Percentiles rank a stretch among this genome's conserved stretches.
These are phyloP conservation scores for Zootoca vivipara DNA, from an alignment of 2,113 vertebrate genomes.

Conservation along the genomic window DNA sequence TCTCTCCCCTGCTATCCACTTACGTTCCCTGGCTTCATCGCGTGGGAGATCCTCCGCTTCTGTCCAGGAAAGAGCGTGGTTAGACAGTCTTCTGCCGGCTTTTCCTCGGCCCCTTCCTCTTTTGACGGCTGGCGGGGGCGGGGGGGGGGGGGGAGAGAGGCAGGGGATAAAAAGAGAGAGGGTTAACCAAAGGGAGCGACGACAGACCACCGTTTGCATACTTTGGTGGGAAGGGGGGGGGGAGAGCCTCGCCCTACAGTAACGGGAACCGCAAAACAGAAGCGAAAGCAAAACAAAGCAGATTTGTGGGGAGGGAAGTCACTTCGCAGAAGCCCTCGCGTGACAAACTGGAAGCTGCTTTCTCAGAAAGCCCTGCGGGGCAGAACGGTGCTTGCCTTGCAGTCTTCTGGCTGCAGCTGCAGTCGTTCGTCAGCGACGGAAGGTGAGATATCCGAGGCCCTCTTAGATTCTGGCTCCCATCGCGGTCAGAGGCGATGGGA, in stretches of 20 bases:
- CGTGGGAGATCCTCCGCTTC: constrained; percentile 94
- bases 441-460: too few species aligned
- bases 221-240: not conserved
- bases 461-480: too few species aligned
- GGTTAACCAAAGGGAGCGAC: not conserved
- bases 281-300: not conserved
- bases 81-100: constrained; percentile 75
- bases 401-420: not conserved
- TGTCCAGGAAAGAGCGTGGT: constrained; percentile 91
- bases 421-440: too few species aligned
- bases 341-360: not conserved
- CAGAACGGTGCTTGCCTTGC: not conserved
- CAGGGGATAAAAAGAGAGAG: not conserved
- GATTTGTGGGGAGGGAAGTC: not conserved
- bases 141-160: constrained; percentile 6
- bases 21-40: constrained; percentile 85
- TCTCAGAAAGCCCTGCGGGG: not conserved
- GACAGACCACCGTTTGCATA: fast-evolving
- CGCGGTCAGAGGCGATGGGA: too few species aligned
- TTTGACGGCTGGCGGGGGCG: constrained; percentile 63
- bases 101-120: constrained; percentile 78
- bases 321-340: fast-evolving
- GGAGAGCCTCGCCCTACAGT: not conserved
- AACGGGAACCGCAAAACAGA: not conserved
- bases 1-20: constrained; percentile 56